Evolutionary conservation across 1,140 invertebrate species (phyloP).

Genomic region (Bicyclus anynana): DNA sequence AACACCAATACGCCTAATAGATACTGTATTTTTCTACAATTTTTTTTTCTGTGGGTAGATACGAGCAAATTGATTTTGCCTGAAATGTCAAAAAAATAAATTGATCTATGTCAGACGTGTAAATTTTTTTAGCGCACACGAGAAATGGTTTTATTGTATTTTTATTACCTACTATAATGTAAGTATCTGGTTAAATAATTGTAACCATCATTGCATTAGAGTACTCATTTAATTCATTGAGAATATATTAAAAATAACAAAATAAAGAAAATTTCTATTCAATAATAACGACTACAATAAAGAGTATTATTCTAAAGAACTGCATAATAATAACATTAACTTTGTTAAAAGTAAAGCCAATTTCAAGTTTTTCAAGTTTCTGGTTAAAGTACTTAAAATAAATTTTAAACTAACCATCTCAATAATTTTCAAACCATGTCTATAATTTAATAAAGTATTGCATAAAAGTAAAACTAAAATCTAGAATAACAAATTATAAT

Average conservation of each 20-base stretch:
- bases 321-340: too few species aligned
- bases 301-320: too few species aligned
- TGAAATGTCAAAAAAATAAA: not conserved
- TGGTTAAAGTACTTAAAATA: too few species aligned
- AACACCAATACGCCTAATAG: constrained; percentile 65
- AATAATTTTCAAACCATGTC: not conserved
- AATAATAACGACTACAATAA: not conserved
- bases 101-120: too few species aligned
- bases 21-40: constrained; percentile 49
- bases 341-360: too few species aligned
- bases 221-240: not conserved
- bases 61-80: constrained; percentile 37
- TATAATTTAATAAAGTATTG: not conserved
- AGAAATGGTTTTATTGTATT: too few species aligned
- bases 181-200: not conserved
- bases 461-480: not conserved
- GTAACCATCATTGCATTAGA: not conserved
- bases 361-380: too few species aligned
- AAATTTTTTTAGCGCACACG: too few species aligned
- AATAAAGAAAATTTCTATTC: not conserved
- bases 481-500: not conserved
- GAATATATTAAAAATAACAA: not conserved
- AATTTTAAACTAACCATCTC: not conserved
- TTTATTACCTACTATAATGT: too few species aligned
- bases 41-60: constrained; percentile 28